Evolutionary conservation across 92 coral and sea anemone genomes (phyloP), one percentile per base, ranked within the genome.

Genomic region (Paramuricea clavata): DNA sequence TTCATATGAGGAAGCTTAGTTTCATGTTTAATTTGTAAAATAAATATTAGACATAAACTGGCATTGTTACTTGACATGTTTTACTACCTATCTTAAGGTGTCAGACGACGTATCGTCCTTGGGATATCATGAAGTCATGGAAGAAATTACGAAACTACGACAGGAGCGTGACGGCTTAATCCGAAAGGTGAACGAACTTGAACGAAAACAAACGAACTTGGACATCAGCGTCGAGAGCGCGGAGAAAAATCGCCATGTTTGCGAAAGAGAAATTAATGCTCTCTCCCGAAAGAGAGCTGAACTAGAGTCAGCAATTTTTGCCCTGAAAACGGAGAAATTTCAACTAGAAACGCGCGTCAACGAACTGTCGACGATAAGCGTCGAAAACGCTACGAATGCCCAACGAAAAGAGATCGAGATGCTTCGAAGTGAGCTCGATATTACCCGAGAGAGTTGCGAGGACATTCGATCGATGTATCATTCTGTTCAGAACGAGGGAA

Each of bases 121-220:
- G 35, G 84, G 73, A 4, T 36, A 54, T 47, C 44, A 50, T 27
- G 91, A 91, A 3, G 60, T 94, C 17, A 90, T 92, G 57, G 83
- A 73, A 22, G 89, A 89, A 44, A 88, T 97, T 36, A 82, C 91
- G 8, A 90, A 86, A 47, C 78, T 93, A 25, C 92, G 93, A 42
- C 75, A 89, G 61, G 97, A 97, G 36, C 91, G 84, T 68, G 71
- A 76, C 41, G 87, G 84, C 32, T 30, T 79, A 21, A 59, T 79
- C 73, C 84, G 84, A 57, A 79, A 28, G 57, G 84, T 79, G 35
- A 79, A 61, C 34, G 84, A 79, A 36, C 84, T 79, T 16, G 84
- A 79, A 33, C 71, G 74, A 15, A 79, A 79, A 42, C 72, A 79
- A 21, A 79, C 84, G 73, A 79, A 79, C 34, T 32, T 79, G 47